Evolutionary conservation across 1,140 invertebrate genomes (phyloP), one percentile per base, ranked within the genome.

Genomic region (Brachystomella parvula): DNA sequence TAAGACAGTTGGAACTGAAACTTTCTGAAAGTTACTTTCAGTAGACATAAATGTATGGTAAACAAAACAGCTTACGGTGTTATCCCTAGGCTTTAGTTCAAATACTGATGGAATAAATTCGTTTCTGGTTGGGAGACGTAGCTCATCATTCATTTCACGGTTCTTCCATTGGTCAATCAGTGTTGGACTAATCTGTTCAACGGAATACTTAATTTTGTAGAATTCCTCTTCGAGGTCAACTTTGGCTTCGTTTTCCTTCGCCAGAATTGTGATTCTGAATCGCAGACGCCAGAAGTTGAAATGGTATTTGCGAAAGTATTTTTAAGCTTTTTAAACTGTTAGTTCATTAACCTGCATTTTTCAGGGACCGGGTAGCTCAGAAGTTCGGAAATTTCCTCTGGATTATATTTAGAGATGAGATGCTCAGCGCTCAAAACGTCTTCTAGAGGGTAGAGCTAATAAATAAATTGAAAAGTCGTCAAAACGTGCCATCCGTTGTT

Each of bases 91-190:
- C 69, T 86, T 84, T n/a, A 96, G 78, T 62, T 88, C 85, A 78
- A 97, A 93, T 72, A 86, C 82, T 0, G 84, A 84, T 0, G 94
- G 88, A 75, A 98, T 94, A 78, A 97, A 98, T 77, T 92, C 89
- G 80, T 97, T 98, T 66, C 84, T 85, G 3, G 79, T 77, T 26
- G 94, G 93, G 21, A 97, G 77, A 66, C 83, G 80, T 0, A 97
- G 78, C 64, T 87, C 85, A 0, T 83, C 75, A 76, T 85, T 83
- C 0, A 83, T 70, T 21, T 81, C 82, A 66, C 81, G 83, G 31
- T 83, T 80, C 66, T 79, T 79, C 94, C 93, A 96, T 61, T 78
- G 79, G 39, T 68, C 26, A 28, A 62, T 67, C 31, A 66, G 32
- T 2, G 6, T 6, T 15, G 17, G 30, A 15, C 2, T 15, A 29